Evolutionary conservation across 2,113 vertebrate genomes (phyloP), one percentile per base, ranked within the genome.

Genomic region (Trematomus loennbergii): DNA sequence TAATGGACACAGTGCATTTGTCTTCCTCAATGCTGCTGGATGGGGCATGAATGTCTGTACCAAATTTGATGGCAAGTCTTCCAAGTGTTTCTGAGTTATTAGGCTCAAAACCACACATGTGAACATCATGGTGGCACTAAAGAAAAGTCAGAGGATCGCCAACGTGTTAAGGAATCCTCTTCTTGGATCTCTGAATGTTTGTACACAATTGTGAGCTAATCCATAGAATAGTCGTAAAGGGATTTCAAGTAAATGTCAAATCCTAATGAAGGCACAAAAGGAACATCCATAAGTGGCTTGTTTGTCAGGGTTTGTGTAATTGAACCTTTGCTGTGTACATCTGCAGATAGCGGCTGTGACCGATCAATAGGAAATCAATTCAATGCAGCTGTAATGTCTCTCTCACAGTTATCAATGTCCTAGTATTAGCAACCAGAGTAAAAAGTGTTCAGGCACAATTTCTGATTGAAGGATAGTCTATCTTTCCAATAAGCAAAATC

Each of bases 381-480:
- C 3, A 20, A 46, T 10, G 20, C 70, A 67, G 48, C 55, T 55
- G 20, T 73, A 20, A 59, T 50, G 15, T 45, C 45, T 36, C 11
- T 77, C 18, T 53, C 48, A 45, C 22, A 46, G 48, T 18, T 55
- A 58, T 79, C 18, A 65, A 58, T 45, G 15, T 62, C 2, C 29
- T 3, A 7, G 16, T 58, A 66, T 66, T 53, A 48, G 11, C 29
- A 36, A 33, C 15, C 29, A 58, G 10, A n/a, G 29, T 9, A 46
- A 25, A 5, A 22, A 45, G 16, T 20, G 36, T 48, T 17, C 52
- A 58, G 4, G 15, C 36, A 40, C 45, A 52, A 8, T 29, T 5
- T 65, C n/a, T 63, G 48, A 72, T 16, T 72, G 59, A 65, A 58
- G 52, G 22, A 74, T 53, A 3, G 22, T n/a, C 40, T 59, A 17